Conservation (phyloP, 64 coral and sea anemone species). For the Actinia equina region DNA sequence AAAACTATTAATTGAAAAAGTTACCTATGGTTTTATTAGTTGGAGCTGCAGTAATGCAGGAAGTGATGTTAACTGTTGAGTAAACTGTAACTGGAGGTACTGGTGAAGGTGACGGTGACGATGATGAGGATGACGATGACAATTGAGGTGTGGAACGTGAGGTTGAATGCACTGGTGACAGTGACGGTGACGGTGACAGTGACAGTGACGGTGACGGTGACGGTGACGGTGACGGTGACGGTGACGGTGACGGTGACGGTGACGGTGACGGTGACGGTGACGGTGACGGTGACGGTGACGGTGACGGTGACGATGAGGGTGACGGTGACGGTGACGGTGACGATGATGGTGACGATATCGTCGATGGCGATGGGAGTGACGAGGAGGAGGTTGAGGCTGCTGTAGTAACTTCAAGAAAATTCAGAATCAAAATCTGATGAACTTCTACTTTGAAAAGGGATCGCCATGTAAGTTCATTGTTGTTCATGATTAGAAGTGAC, state of each 20-base stretch:
- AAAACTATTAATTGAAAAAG: too few relatives aligned
- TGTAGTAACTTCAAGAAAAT: background rate
- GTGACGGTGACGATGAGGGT: background rate
- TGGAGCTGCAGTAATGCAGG: too few relatives aligned
- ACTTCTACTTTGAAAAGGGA: background rate
- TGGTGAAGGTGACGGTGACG: background rate
- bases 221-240: background rate
- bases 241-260: background rate
- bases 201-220: background rate
- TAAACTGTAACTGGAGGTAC: too few relatives aligned
- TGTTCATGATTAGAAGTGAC: too few relatives aligned
- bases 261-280: background rate
- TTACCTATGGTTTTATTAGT: too few relatives aligned
- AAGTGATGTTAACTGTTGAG: too few relatives aligned
- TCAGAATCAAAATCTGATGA: background rate
- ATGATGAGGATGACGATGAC: background rate
- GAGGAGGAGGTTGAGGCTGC: background rate
- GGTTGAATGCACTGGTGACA: background rate
- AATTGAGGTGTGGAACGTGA: too few relatives aligned
- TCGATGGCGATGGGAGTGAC: background rate
- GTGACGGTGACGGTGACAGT: background rate
- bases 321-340: background rate
- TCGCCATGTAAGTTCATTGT: background rate
- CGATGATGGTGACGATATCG: background rate
- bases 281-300: background rate